Percentiles rank a stretch among this genome's conserved stretches.
phyloP scores from a whole-genome alignment of 2,113 vertebrate species.

The Seriola dumerili region DNA sequence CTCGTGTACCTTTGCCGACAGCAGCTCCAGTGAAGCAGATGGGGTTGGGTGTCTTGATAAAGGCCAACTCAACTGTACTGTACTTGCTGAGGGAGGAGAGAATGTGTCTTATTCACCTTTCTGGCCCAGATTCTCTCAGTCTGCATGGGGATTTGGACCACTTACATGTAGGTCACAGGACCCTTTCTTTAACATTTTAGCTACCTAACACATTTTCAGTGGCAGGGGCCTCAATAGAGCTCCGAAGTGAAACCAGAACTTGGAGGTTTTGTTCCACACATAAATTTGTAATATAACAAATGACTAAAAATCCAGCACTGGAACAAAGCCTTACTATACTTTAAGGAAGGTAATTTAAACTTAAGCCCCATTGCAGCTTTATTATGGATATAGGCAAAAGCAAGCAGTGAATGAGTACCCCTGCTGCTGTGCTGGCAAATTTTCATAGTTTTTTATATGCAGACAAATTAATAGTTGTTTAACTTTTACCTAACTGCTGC shows the following conservation, averaged over 20 bases:
- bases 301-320: background rate
- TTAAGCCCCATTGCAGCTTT: background rate
- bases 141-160: conserved; percentile 31
- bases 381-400: background rate
- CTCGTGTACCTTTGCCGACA: conserved; percentile 13
- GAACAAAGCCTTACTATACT: background rate
- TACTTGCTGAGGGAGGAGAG: conserved; percentile 26
- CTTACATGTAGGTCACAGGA: conserved; percentile 50
- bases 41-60: conserved; percentile 26
- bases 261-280: background rate
- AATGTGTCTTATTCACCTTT: conserved; percentile 50
- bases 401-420: background rate
- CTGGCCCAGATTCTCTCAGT: conserved; percentile 55
- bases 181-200: conserved; percentile 43
- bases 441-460: background rate
- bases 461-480: background rate
- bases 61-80: conserved; percentile 25
- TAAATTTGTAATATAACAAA: background rate
- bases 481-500: background rate
- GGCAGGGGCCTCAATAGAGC: background rate
- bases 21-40: conserved; percentile 35
- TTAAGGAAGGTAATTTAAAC: background rate
- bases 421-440: background rate
- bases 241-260: background rate
- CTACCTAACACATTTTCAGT: conserved; percentile 2